Evolutionary conservation across 2,888 invertebrate species (phyloP).

Genomic region (Rhamnusium bicolor): DNA sequence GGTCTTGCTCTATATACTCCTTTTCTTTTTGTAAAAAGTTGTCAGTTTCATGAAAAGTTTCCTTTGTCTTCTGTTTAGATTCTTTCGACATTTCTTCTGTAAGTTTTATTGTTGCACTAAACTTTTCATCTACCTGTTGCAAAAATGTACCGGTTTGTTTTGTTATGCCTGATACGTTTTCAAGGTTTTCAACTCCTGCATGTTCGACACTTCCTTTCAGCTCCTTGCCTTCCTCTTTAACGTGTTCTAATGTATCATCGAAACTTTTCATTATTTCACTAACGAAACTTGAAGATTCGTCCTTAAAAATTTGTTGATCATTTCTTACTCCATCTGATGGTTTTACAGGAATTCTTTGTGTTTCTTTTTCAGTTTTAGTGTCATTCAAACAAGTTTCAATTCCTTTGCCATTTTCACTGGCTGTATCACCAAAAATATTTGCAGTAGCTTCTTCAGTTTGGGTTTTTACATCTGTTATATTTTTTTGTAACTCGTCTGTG

Average conservation of each 20-base stretch:
- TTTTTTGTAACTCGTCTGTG: neutral
- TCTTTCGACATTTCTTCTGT: constrained; percentile 50
- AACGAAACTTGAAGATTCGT: constrained; percentile 46
- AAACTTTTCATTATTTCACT: constrained; percentile 54
- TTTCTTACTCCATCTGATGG: neutral
- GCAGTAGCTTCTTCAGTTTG: neutral
- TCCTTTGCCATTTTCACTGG: neutral
- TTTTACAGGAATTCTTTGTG: neutral
- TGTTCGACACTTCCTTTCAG: neutral
- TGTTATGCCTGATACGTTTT: constrained; percentile 38
- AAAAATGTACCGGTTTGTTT: constrained; percentile 52
- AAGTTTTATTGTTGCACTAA: constrained; percentile 52
- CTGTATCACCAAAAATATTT: neutral
- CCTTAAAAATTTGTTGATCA: neutral
- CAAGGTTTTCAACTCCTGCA: neutral
- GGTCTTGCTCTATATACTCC: constrained; percentile 33
- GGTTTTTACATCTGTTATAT: neutral
- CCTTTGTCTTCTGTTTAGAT: constrained; percentile 42
- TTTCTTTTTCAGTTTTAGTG: neutral
- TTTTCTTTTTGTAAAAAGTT: constrained; percentile 43
- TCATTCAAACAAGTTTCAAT: neutral
- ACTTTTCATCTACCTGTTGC: constrained; percentile 59
- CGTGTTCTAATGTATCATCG: constrained; percentile 53
- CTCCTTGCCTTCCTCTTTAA: constrained; percentile 43
- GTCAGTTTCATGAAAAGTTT: constrained; percentile 9